A percentile compares a stretch with the other conserved stretches of the same genome.
Conservation (phyloP, 2,888 invertebrate genomes). For the Tetanocera ferruginea region DNA sequence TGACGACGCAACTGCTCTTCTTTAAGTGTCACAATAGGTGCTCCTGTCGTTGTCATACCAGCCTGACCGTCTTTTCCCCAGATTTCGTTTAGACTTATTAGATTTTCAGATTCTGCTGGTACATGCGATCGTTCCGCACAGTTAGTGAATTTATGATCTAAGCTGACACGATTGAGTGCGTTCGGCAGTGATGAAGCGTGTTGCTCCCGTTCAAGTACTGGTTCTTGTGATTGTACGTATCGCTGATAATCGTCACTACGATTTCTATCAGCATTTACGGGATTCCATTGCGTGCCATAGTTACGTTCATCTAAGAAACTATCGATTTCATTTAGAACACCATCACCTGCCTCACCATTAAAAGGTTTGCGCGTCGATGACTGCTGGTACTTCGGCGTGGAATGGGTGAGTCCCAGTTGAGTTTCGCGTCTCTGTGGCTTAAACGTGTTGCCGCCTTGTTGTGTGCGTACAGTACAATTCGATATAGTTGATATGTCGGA, state of each 20-base stretch:
- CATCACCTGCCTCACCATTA: conserved; percentile 42
- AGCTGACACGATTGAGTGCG: conserved; percentile 46
- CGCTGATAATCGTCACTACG: conserved; percentile 57
- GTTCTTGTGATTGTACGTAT: neutral
- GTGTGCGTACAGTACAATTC: conserved; percentile 59
- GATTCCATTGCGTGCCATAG: conserved; percentile 45
- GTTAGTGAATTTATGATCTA: conserved; percentile 23
- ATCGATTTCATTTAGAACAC: conserved; percentile 65
- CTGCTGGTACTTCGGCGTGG: conserved; percentile 62
- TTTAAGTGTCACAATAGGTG: conserved; percentile 73
- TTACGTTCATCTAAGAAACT: conserved; percentile 59
- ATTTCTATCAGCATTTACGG: conserved; percentile 10
- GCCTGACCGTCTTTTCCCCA: conserved; percentile 65
- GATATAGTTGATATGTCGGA: conserved; percentile 67
- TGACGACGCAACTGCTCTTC: conserved; percentile 84
- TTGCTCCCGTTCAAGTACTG: conserved; percentile 11
- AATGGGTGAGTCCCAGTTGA: conserved; percentile 58
- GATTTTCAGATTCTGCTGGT: conserved; percentile 48
- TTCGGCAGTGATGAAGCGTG: conserved; percentile 55
- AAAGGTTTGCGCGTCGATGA: neutral
- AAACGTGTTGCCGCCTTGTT: conserved; percentile 20
- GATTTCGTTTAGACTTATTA: conserved; percentile 67
- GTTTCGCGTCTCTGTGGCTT: neutral
- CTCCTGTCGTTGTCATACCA: conserved; percentile 51
- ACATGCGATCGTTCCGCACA: conserved; percentile 17